Conservation (phyloP, 37 sponge, comb jelly and placozoan species). For the Haliclona indistincta region DNA sequence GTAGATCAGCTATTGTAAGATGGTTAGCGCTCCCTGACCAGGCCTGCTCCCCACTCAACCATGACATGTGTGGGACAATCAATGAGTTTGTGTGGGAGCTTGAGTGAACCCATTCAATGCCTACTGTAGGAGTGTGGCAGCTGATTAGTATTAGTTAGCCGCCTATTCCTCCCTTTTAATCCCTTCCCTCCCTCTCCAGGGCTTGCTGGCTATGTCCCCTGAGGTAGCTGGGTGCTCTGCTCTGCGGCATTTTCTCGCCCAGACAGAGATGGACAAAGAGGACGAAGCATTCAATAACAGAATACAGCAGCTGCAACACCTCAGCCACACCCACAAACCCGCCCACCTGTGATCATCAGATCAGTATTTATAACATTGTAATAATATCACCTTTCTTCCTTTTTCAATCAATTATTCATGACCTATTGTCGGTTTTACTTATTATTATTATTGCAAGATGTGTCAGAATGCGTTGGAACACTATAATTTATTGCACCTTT, state of each 20-base stretch:
- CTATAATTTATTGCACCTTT: no score
- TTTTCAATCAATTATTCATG: neutral
- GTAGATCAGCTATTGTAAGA: no score
- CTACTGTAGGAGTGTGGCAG: no score
- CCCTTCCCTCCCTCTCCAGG: slow-evolving; percentile 4
- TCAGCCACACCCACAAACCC: neutral
- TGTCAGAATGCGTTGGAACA: no score
- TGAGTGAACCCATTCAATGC: no score
- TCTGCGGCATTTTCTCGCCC: slow-evolving; percentile 38
- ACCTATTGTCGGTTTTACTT: neutral
- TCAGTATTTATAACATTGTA: neutral
- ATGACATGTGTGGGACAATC: no score
- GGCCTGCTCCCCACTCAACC: no score
- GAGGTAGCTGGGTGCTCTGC: slow-evolving; percentile 11
- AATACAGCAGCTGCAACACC: slow-evolving; percentile 12
- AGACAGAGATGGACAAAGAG: slow-evolving; percentile 61
- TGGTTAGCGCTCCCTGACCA: no score
- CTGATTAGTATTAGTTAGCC: no score
- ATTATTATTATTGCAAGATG: no score
- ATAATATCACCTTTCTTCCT: neutral
- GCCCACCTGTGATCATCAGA: neutral
- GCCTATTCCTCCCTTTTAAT: neutral
- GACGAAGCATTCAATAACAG: slow-evolving; percentile 65
- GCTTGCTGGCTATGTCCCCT: slow-evolving; percentile 31
- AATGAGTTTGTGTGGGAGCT: no score